phyloP scores from a whole-genome alignment of 2,888 invertebrate species.

The Tolmerus cingulatus region DNA sequence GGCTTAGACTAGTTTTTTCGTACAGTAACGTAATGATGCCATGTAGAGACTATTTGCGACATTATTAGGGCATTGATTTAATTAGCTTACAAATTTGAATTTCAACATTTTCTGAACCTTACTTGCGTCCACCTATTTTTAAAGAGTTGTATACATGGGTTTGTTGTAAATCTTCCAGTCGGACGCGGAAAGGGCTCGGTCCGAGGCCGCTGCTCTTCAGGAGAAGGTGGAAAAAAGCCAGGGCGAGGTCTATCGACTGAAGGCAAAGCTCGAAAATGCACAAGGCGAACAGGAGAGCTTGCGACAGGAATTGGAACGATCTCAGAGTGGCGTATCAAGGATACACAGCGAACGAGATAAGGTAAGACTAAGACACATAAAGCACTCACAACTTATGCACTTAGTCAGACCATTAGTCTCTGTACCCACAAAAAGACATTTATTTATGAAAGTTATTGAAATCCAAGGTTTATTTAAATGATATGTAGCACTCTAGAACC shows the following conservation, averaged over 20 bases:
- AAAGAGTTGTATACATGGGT: not conserved
- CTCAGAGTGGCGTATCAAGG: slow-evolving; percentile 82
- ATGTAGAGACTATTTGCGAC: slow-evolving; percentile 19
- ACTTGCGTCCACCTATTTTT: not conserved
- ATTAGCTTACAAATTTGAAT: slow-evolving; percentile 37
- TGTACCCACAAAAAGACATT: not conserved
- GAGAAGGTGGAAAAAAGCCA: slow-evolving; percentile 94
- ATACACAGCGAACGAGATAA: slow-evolving; percentile 89
- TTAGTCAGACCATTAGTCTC: not conserved
- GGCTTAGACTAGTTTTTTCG: slow-evolving; percentile 38
- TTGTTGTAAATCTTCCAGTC: slow-evolving; percentile 59
- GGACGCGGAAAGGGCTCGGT: slow-evolving; percentile 85
- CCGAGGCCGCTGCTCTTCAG: slow-evolving; percentile 84
- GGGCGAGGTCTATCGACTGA: slow-evolving; percentile 92
- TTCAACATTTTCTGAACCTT: not conserved
- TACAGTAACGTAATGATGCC: slow-evolving; percentile 7
- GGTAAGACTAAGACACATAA: slow-evolving; percentile 52
- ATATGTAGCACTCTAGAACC: too few species aligned
- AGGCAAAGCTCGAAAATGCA: slow-evolving; percentile 93
- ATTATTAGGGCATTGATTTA: slow-evolving; percentile 27
- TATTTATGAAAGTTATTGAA: not conserved
- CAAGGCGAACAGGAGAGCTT: slow-evolving; percentile 93
- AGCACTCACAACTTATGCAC: not conserved
- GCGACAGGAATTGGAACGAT: slow-evolving; percentile 88
- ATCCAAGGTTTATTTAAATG: too few species aligned